Evolutionary conservation across 64 coral and sea anemone genomes (phyloP).

Genomic region (Montipora sp.): DNA sequence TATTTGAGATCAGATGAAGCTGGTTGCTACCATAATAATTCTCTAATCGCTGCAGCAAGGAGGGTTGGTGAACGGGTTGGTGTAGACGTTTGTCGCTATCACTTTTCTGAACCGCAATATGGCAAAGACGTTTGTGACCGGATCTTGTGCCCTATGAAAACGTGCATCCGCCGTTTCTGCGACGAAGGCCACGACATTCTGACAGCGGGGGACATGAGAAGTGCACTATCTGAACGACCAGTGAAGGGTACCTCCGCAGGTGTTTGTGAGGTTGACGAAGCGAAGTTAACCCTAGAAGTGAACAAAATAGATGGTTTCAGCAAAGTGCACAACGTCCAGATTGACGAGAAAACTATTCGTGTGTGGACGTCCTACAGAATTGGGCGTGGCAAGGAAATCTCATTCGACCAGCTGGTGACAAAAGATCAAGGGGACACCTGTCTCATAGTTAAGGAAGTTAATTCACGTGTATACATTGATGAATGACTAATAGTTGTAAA

Average conservation of each 20-base stretch:
- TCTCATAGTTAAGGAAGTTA: conserved; percentile 8
- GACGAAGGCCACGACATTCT: not conserved
- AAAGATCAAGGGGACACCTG: conserved; percentile 40
- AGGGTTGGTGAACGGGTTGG: conserved; percentile 29
- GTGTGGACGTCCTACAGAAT: no score
- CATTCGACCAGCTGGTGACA: not conserved
- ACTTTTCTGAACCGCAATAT: conserved; percentile 24
- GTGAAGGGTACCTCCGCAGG: conserved; percentile 44
- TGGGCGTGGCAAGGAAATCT: conserved; percentile 10
- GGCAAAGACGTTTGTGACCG: no score
- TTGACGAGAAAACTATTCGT: conserved; percentile 8
- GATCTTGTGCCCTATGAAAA: conserved; percentile 37
- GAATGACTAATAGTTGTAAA: no score
- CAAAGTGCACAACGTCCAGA: conserved; percentile 21
- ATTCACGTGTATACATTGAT: no score
- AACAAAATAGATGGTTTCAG: not conserved
- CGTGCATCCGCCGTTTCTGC: not conserved
- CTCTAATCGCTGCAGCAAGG: conserved; percentile 24
- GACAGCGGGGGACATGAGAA: conserved; percentile 6
- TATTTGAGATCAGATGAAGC: conserved; percentile 39
- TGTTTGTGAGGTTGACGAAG: conserved; percentile 12
- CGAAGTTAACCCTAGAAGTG: conserved; percentile 7
- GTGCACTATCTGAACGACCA: conserved; percentile 17
- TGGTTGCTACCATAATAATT: conserved; percentile 43
- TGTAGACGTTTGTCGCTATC: conserved; percentile 26